Evolutionary conservation across 1,140 invertebrate genomes (phyloP), one percentile per base, ranked within the genome.

Genomic region (Capitella teleta): DNA sequence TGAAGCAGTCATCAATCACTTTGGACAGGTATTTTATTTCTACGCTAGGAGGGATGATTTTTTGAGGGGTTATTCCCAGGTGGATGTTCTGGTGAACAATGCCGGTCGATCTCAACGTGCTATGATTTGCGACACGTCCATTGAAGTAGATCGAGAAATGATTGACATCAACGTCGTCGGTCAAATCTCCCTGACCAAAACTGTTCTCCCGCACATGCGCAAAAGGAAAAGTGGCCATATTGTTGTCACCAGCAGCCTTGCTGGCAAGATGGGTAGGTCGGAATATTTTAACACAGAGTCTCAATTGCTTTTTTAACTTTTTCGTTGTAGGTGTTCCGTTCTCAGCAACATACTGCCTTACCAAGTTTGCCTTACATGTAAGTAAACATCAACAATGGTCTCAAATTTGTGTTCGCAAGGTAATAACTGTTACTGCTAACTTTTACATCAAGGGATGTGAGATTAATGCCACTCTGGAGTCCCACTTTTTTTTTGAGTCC

Each of bases 141-240:
- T 87, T 1, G 60, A 74, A 44, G 85, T 91, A 0, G 86, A 92
- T 63, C 76, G 76, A 47, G 78, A 85, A 49, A 69, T 89, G 55
- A 86, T 91, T 61, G 80, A 90, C 19, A 60, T 90, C 28, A 88
- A 91, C 68, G 86, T 89, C 0, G 84, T 92, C 54, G 78, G 81
- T 0, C 67, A 81, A 5, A 58, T 93, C 0, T 79, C 82, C 53
- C 72, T 93, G 18, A 79, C 80, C 49, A 76, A 82, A 42, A 60
- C 83, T 43, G 83, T 79, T 1, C 63, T 85, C 1, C 77, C 76
- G 25, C 76, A 86, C 65, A 87, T 86, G 58, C 60, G 79, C 1
- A 60, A 77, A 54, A 69, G 66, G 52, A 47, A 58, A 14, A 47
- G 61, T 26, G 85, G 85, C 1, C 83, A 87, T 50, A 64, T 85